Conservation (phyloP, 2,113 vertebrate species). For the Ictidomys tridecemlineatus region DNA sequence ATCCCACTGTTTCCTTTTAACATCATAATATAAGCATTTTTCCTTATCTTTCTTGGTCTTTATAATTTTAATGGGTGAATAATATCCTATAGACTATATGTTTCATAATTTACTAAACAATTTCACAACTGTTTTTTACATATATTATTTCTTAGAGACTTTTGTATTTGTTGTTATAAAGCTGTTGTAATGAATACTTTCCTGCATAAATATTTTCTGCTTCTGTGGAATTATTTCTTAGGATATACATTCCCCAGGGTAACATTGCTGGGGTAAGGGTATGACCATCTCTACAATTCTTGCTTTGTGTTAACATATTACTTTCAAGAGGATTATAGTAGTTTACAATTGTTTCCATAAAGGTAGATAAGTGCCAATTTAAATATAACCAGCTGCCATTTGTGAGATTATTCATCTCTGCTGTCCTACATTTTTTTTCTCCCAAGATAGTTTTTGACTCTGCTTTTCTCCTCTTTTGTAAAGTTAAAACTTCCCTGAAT, state of each 20-base stretch:
- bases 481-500: background rate
- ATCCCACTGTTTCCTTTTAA: constrained; percentile 52
- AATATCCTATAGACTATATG: constrained; percentile 66
- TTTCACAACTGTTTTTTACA: constrained; percentile 38
- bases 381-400: constrained; percentile 7
- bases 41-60: constrained; percentile 32
- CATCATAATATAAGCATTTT: constrained; percentile 12
- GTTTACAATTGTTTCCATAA: background rate
- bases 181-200: constrained; percentile 37
- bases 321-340: constrained; percentile 32
- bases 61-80: constrained; percentile 67
- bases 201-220: constrained; percentile 19
- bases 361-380: background rate
- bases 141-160: constrained; percentile 39
- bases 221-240: constrained; percentile 47
- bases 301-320: background rate
- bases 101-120: constrained; percentile 53
- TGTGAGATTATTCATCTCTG: constrained; percentile 29
- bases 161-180: constrained; percentile 50
- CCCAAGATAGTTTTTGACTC: background rate
- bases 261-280: constrained; percentile 2
- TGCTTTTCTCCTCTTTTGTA: background rate
- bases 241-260: background rate
- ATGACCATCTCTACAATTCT: background rate
- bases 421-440: constrained; percentile 23